Evolutionary conservation across 2,113 vertebrate species (phyloP).

Genomic region (Myotis davidii): DNA sequence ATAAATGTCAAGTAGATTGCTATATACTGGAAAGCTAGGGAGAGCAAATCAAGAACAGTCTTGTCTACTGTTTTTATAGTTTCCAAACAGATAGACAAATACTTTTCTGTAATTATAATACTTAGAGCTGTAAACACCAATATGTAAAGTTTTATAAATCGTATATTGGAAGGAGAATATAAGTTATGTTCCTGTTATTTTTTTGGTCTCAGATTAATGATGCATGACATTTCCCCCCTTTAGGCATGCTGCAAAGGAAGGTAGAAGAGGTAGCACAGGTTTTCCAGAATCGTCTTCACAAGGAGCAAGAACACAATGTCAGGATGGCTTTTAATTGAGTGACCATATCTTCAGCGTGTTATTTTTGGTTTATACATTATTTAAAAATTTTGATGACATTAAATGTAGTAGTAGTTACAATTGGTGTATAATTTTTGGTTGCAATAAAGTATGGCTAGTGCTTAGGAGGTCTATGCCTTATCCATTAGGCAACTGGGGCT

Average conservation of each 20-base stretch:
- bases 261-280: constrained; percentile 93
- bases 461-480: too few relatives aligned
- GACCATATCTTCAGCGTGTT: neutral
- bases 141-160: constrained; percentile 29
- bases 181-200: constrained; percentile 15
- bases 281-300: constrained; percentile 89
- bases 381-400: neutral
- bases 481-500: too few relatives aligned
- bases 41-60: neutral
- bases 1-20: neutral
- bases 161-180: neutral
- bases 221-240: neutral
- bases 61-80: constrained; percentile 46
- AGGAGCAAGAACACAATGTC: constrained; percentile 91
- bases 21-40: constrained; percentile 30
- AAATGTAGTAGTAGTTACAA: constrained; percentile 28
- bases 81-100: neutral
- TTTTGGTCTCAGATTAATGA: constrained; percentile 41
- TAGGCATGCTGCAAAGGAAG: constrained; percentile 91
- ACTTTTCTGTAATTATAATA: constrained; percentile 23
- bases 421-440: constrained; percentile 47
- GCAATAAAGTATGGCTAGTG: neutral
- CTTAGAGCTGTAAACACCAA: constrained; percentile 23
- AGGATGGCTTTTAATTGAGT: constrained; percentile 88
- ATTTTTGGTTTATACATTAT: constrained; percentile 40